Evolutionary conservation across 2,113 vertebrate genomes (phyloP).

Genomic region (Peucedramus taeniatus): DNA sequence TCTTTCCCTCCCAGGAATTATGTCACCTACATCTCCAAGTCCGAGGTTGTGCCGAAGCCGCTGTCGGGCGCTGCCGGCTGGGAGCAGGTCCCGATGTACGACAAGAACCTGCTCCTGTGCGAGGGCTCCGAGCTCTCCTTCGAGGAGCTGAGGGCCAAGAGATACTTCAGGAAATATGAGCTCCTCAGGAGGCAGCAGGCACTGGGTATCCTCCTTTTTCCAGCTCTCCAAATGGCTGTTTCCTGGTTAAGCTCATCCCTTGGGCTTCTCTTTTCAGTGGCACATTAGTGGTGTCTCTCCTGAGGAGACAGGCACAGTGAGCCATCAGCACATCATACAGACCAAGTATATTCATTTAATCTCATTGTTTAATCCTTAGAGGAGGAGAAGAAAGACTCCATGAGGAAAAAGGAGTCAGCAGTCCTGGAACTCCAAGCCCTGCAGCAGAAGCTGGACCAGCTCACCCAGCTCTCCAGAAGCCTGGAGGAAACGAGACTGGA

Average conservation of each 20-base stretch:
- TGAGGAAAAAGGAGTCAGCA: slow-evolving; percentile 68
- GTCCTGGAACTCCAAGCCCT: slow-evolving; percentile 71
- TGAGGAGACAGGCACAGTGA: not conserved
- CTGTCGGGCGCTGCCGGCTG: accelerated
- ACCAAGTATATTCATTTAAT: accelerated
- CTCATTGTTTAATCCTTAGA: slow-evolving; percentile 4
- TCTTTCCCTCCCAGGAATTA: not conserved
- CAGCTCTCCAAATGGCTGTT: not conserved
- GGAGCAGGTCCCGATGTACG: slow-evolving; percentile 27
- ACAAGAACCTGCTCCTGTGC: not conserved
- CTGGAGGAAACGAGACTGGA: slow-evolving; percentile 24
- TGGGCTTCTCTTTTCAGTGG: not conserved
- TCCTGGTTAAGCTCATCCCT: not conserved
- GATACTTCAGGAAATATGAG: not conserved
- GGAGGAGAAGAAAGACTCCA: slow-evolving; percentile 63
- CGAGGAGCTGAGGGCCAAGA: slow-evolving; percentile 46
- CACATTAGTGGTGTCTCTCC: not conserved
- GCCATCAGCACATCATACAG: not conserved
- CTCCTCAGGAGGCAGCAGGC: slow-evolving; percentile 15
- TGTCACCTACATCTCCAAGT: slow-evolving; percentile 18
- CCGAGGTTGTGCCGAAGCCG: not conserved
- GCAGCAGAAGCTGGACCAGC: slow-evolving; percentile 75
- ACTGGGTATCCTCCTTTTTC: slow-evolving; percentile 2
- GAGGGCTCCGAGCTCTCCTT: slow-evolving; percentile 42
- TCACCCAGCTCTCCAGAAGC: slow-evolving; percentile 65